Evolutionary conservation across 1,140 invertebrate genomes (phyloP), one percentile per base, ranked within the genome.

Genomic region (Sycophila sp.): DNA sequence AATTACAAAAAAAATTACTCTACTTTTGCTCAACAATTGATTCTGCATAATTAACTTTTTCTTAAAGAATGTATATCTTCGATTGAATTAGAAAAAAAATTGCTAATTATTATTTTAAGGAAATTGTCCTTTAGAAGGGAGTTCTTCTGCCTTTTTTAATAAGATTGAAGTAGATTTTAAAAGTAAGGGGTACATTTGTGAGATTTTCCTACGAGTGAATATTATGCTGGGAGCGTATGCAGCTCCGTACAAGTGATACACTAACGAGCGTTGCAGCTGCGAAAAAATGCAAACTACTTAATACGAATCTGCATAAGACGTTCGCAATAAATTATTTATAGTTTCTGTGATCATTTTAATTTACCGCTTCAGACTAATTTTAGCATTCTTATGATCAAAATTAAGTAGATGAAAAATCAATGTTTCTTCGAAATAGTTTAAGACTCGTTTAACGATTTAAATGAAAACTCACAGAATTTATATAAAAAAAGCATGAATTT

Each of bases 101-200:
- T 40, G 5, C 11, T 11, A 6, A 47, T 17, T 4, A n/a, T 22
- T n/a, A n/a, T 22, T 24, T 58, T 63, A 42, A 69, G 59, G 55
- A 63, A 19, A 63, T 63, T 69, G 67, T 63, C 67, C 58, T 69
- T 69, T 59, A 22, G 49, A 62, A 62, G 67, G 55, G 47, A 69
- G 67, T 69, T 69, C 67, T 69, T 69, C 67, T 69, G 67, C 67
- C 58, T 60, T 69, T 66, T 62, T 26, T 62, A 69, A 69, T 62
- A 69, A 69, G 59, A 51, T 55, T 55, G 26, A 49, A n/a, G 26
- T 51, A 55, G 36, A 10, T 53, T 69, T 53, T 22, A 47, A n/a
- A 8, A 62, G 45, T 11, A 30, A 38, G 49, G 24, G 17, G 15
- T 69, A 42, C 53, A 28, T 42, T 30, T 62, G 36, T 42, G 49